These are phyloP conservation scores for Adela reaumurella DNA, from an alignment of 2,888 invertebrate species.

Conservation along the genomic window DNA sequence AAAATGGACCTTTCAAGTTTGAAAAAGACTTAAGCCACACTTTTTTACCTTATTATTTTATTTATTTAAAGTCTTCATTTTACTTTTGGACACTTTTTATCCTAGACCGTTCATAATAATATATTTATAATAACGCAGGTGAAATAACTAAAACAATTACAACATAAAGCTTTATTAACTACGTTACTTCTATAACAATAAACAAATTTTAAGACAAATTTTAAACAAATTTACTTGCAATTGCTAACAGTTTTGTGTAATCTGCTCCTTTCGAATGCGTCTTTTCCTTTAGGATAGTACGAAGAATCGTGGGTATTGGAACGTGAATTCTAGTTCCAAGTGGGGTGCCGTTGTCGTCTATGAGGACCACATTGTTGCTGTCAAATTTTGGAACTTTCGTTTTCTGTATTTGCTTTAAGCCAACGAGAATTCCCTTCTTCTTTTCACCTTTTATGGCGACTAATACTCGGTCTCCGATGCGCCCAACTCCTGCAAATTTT, in stretches of 20 bases:
- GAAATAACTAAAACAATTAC: too few species aligned
- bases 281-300: slow-evolving; percentile 79
- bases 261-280: slow-evolving; percentile 80
- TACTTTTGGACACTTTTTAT: too few species aligned
- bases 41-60: too few species aligned
- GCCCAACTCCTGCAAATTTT: slow-evolving; percentile 47
- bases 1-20: too few species aligned
- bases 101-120: too few species aligned
- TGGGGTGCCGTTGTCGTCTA: slow-evolving; percentile 93
- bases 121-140: too few species aligned
- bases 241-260: slow-evolving; percentile 88
- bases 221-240: slow-evolving; percentile 83
- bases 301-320: slow-evolving; percentile 86
- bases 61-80: too few species aligned
- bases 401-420: slow-evolving; percentile 78
- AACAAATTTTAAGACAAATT: not conserved
- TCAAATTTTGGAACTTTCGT: slow-evolving; percentile 86
- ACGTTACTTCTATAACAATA: too few species aligned
- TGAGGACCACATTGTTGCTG: slow-evolving; percentile 91
- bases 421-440: slow-evolving; percentile 89
- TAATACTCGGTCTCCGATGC: slow-evolving; percentile 79
- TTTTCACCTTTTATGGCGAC: slow-evolving; percentile 94
- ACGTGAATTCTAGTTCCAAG: slow-evolving; percentile 93
- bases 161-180: not conserved
- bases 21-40: too few species aligned